Evolutionary conservation across 2,797 vertebrate species (phyloP).

Genomic region (Pitangus sulphuratus): DNA sequence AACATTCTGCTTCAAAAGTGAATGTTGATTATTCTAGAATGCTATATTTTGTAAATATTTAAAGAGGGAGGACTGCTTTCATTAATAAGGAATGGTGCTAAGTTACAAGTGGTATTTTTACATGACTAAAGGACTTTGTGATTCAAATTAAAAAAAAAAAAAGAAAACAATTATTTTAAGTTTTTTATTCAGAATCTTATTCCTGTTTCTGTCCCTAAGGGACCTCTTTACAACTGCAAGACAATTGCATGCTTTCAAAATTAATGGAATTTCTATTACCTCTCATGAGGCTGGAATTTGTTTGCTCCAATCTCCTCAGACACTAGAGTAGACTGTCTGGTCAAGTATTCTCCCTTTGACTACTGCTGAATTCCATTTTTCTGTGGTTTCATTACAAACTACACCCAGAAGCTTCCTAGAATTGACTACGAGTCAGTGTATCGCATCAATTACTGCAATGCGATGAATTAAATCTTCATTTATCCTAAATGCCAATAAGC

Average conservation of each 20-base stretch:
- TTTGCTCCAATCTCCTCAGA: not conserved
- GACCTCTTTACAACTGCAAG: not conserved
- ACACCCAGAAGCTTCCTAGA: constrained; percentile 27
- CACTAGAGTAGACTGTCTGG: not conserved
- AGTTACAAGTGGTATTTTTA: not conserved
- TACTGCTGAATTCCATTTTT: constrained; percentile 15
- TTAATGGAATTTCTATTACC: not conserved
- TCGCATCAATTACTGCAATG: not conserved
- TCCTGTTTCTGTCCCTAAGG: not conserved
- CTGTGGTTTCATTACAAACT: not conserved
- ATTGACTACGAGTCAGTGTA: constrained; percentile 13
- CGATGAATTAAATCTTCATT: constrained; percentile 32
- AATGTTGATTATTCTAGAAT: not conserved
- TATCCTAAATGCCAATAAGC: not conserved
- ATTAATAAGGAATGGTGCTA: not conserved
- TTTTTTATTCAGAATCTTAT: not conserved
- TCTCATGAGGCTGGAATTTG: not conserved
- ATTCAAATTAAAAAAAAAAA: not conserved
- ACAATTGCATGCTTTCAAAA: constrained; percentile 19
- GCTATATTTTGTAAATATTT: not conserved
- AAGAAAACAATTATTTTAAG: not conserved
- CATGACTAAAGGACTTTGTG: not conserved
- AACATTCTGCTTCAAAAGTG: not conserved
- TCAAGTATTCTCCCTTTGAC: not conserved
- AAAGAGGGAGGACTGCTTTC: not conserved